These are phyloP conservation scores for Drosophila eohydei DNA, from an alignment of 2,888 invertebrate species.

Conservation along the genomic window DNA sequence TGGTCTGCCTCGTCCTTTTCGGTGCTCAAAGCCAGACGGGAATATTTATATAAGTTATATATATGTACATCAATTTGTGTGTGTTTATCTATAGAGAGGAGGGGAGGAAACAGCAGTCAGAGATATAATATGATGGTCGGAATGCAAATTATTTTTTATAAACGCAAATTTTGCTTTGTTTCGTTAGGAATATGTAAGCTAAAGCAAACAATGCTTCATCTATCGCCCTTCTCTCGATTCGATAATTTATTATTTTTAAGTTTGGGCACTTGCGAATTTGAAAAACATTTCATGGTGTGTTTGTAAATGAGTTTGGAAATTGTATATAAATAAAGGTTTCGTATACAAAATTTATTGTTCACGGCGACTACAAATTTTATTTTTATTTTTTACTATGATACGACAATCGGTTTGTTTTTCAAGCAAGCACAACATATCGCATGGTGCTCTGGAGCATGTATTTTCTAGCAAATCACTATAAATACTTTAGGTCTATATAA, in stretches of 20 bases:
- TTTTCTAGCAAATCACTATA: background rate
- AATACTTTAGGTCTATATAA: background rate
- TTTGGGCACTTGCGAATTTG: conserved; percentile 64
- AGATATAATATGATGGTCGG: conserved; percentile 16
- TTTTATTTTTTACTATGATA: conserved; percentile 79
- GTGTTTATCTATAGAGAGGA: background rate
- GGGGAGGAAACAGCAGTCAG: background rate
- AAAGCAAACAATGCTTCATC: conserved; percentile 69
- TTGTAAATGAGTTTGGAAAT: conserved; percentile 76
- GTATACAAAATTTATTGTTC: conserved; percentile 44
- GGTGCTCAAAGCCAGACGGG: conserved; percentile 4
- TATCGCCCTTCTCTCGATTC: conserved; percentile 39
- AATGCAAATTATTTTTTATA: conserved; percentile 56
- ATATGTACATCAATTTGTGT: no score
- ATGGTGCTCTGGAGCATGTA: conserved; percentile 15
- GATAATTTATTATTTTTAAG: conserved; percentile 77
- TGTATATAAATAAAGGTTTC: conserved; percentile 76
- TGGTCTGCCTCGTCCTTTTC: conserved; percentile 36
- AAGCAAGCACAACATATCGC: conserved; percentile 9
- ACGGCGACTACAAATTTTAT: conserved; percentile 59
- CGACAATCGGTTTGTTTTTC: conserved; percentile 66
- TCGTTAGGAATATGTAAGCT: conserved; percentile 11
- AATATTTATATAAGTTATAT: background rate
- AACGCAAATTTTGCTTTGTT: conserved; percentile 48
- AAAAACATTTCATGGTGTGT: conserved; percentile 66